These are phyloP conservation scores for Vireo griseus DNA, from an alignment of 2,797 vertebrate species.

Conservation along the genomic window DNA sequence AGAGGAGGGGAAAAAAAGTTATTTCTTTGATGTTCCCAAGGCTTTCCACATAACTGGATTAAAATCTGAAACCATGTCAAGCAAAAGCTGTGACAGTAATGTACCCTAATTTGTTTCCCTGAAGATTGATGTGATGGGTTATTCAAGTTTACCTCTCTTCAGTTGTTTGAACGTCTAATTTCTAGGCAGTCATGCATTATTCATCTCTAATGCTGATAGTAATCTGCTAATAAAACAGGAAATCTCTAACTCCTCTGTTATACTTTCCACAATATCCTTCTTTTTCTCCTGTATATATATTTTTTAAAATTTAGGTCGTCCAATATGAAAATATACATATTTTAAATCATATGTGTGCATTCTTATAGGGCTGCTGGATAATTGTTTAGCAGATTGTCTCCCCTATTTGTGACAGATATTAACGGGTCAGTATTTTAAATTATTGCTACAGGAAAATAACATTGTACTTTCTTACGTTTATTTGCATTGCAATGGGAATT, in stretches of 20 bases:
- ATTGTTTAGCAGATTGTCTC: neutral
- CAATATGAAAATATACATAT: neutral
- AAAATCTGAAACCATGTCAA: neutral
- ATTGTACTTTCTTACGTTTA: neutral
- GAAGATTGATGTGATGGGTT: neutral
- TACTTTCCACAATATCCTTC: neutral
- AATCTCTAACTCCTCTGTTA: neutral
- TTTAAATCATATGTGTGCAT: neutral
- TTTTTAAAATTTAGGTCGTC: neutral
- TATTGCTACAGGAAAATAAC: neutral
- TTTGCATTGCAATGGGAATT: neutral
- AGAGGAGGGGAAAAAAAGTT: fast-evolving
- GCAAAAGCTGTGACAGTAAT: neutral
- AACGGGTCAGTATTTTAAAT: neutral
- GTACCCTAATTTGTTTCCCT: neutral
- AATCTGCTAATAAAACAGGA: neutral
- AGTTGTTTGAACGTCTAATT: neutral
- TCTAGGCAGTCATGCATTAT: neutral
- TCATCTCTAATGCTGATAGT: neutral
- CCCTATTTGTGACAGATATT: neutral
- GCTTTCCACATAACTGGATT: slow-evolving; percentile 3
- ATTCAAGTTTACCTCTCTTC: neutral
- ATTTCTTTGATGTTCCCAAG: slow-evolving; percentile 5
- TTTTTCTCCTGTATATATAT: neutral
- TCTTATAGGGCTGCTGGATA: neutral